Base-by-base conservation (phyloP, 2,797 vertebrate species). In the Notoglanidium macrostoma region DNA sequence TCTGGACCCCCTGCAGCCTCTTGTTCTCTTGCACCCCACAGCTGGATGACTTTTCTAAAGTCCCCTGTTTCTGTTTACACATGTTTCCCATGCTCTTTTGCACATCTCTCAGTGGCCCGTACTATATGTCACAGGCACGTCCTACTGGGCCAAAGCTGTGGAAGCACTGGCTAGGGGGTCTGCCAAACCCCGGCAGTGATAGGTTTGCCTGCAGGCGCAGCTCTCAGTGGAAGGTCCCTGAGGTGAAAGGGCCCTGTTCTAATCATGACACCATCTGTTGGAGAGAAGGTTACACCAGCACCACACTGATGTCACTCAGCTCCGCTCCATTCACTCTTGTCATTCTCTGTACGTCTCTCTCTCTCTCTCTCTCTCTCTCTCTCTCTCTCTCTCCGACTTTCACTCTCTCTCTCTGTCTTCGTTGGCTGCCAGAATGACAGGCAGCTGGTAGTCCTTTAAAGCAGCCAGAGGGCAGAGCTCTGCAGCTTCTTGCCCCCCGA, bases 221-320 rank as follows among this genome's bases (percentile, higher is more conserved):
- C 87, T 59, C 88, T 87, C 88, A 65, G 85, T 35, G 78, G 80
- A 87, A 87, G 73, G 90, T 92, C 92, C 88, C 92, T 23, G 83
- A 92, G 90, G 89, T 91, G 87, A 90, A 87, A 89, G 85, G 90
- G 89, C 87, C 68, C 86, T 88, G 89, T 89, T 89, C 88, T 91
- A 88, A 91, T 91, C 91, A 90, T 90, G 85, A 87, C 91, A 89
- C 92, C 92, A 92, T 93, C 92, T 93, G 92, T 87, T 91, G 67
- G 54, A 78, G 89, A 90, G 90, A 93, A 92, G 92, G 92, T 93
- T 91, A 92, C 90, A 87, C 65, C 85, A 51, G 86, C 86, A 85
- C 85, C 90, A 89, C 82, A 51, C 84, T 90, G 86, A 88, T 90
- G 90, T 91, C 90, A 89, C 88, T 90, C 87, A 84, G 87, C 83